Evolutionary conservation across 2,113 vertebrate species (phyloP), one percentile per base, ranked within the genome.

Genomic region (Stigmatopora argus): DNA sequence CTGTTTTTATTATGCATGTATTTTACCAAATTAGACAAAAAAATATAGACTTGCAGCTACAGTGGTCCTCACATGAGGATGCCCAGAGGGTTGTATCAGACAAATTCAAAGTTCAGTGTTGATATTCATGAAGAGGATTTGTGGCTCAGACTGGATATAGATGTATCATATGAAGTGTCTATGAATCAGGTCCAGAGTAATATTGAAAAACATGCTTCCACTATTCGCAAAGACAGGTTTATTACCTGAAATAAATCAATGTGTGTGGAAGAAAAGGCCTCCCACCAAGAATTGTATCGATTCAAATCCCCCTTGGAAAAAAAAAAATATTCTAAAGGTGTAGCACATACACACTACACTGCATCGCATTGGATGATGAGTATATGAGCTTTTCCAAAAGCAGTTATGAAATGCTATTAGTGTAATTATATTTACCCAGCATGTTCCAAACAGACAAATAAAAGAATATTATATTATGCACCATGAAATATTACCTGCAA

Each of bases 211-310:
- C 52, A 65, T 55, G 61, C 46, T 71, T 19, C 15, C 44, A 11
- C 0, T 3, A 60, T 66, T 62, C 61, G 61, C 53, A 69, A 71
- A 57, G 64, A 67, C 61, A 47, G 9, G 8, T 52, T 46, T 51
- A 69, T 68, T 17, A 8, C 34, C 6, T 45, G 31, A 66, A 49
- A 73, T 57, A 61, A 62, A 51, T 35, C 47, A 52, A 60, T 48
- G 35, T 70, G 48, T 65, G 61, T 58, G 63, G 9, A 9, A n/a
- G 57, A 18, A 5, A 3, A 59, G 4, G 14, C 14, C 15, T 9
- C 15, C 35, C 18, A 4, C 4, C 14, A 13, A 34, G 7, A 38
- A 59, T 38, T 9, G 35, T n/a, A 35, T 41, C 17, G 31, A 15
- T 38, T 41, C 10, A 17, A 31, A 31, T 15, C 5, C 6, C 23